Base-by-base conservation (phyloP, 1,140 invertebrate species). In the Pseudomyrmex flavicornis region DNA sequence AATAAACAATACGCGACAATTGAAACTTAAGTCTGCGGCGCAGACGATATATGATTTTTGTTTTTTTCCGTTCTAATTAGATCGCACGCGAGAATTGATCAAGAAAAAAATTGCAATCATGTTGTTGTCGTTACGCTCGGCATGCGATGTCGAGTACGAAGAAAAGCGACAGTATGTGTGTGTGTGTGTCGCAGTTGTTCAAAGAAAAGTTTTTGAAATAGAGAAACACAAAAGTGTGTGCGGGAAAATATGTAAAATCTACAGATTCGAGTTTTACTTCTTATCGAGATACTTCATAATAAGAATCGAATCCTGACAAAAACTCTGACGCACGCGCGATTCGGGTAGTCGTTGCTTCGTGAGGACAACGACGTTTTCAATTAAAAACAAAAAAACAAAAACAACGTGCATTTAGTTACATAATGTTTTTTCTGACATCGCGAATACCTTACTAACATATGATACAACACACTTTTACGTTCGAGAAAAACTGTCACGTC, bases 381-480 rank as follows among this genome's bases (percentile, higher is more conserved):
- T 35, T 35, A 17, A 17, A 17, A 17, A 17, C n/a, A 5, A 5
- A 35, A 4, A 35, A 35, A 35, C 5, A 35, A 35, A 35, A 7
- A 46, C 69, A 58, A 56, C 3, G 12, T 58, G 52, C 52, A 69
- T 79, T 79, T 79, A 12, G 0, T 52, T 52, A 69, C 35, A 46
- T 17, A 73, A 20, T 44, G 26, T 74, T 20, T 22, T 10, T 15
- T 35, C 26, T 2, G n/a, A 76, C 46, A 17, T 66, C 17, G 52
- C 13, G 35, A 54, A 68, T 44, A 35, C 46, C 66, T 56, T 69
- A 56, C 8, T 8, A 12, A 58, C 5, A 76, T 3, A 46, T 56
- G 68, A 22, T 56, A 68, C 50, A 44, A 77, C 44, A 48, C 58
- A 12, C 22, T 44, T 58, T 48, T 70, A 44, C 58, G 65, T 79